Base-by-base conservation (phyloP, 2,888 invertebrate genomes). In the Leptodirus hochenwartii region DNA sequence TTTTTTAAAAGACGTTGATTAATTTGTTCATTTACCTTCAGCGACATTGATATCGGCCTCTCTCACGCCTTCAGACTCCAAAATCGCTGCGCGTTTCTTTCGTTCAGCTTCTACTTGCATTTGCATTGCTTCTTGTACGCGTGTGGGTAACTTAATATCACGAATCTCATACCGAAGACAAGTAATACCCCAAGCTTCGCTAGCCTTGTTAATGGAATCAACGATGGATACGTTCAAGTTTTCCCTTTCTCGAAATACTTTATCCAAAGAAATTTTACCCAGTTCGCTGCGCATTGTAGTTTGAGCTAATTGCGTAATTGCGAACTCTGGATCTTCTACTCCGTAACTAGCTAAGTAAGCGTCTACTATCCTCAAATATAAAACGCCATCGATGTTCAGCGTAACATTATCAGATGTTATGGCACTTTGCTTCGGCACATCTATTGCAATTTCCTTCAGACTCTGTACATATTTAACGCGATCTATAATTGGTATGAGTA, bases 21-120 rank as follows among this genome's bases (percentile, higher is more conserved):
- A n/a, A n/a, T n/a, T n/a, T n/a, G n/a, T n/a, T n/a, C n/a, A n/a
- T n/a, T n/a, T n/a, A 47, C 98, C 98, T 56, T 96, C 91, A 0
- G 98, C 98, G 4, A 93, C 82, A 56, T 99, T 98, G 34, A 99
- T 91, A 39, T 95, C 90, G 0, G 85, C 84, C 39, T 79, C 80
- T 15, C 85, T 62, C 6, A 75, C 66, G 50, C 95, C 95, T 61
- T 99, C 98, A 0, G 96, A 96, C 53, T 99, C 95, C 38, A 99
- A 62, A 47, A 99, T 84, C 10, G 90, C 81, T 0, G 98, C 98
- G 39, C 98, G 64, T 53, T 99, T 99, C 48, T 80, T 77, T 31
- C 98, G 61, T 54, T 99, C 98, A 0, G 98, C 98, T 58, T 98
- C 96, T 1, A 99, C 98, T 62, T 98, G 98, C 93, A 96, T 95